Conservation (phyloP, 1,140 invertebrate species). For the Macrobrachium rosenbergii region DNA sequence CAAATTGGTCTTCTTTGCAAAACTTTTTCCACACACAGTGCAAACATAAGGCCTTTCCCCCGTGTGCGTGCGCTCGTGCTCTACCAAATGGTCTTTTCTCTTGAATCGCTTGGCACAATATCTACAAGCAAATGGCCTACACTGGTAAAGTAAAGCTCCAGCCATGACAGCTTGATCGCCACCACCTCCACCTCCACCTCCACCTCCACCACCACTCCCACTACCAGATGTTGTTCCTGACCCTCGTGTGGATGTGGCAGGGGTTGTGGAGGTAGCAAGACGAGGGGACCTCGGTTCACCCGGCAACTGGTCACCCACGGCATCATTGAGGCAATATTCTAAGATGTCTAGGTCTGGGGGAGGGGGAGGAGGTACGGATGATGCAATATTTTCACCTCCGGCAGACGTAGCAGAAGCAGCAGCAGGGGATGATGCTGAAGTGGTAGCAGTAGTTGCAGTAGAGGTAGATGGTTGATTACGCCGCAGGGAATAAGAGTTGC, state of each 20-base stretch:
- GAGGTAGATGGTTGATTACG: too few relatives aligned
- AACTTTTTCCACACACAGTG: slow-evolving; percentile 61
- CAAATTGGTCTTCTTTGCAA: slow-evolving; percentile 62
- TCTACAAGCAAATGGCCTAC: slow-evolving; percentile 63
- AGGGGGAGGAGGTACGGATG: slow-evolving; percentile 3
- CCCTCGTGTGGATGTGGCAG: too few relatives aligned
- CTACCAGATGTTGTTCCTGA: too few relatives aligned
- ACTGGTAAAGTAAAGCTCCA: slow-evolving; percentile 48
- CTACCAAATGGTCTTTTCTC: slow-evolving; percentile 65
- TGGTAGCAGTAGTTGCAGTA: too few relatives aligned
- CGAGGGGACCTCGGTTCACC: slow-evolving; percentile 46
- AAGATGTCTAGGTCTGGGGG: slow-evolving; percentile 59
- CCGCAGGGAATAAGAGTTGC: slow-evolving; percentile 39
- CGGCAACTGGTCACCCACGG: slow-evolving; percentile 48
- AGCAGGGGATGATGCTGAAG: too few relatives aligned
- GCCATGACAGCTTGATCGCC: slow-evolving; percentile 43
- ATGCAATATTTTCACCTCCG: slow-evolving; percentile 27
- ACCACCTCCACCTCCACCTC: background rate
- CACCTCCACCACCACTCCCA: too few relatives aligned
- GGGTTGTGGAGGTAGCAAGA: background rate
- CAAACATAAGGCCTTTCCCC: slow-evolving; percentile 69
- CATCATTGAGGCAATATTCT: slow-evolving; percentile 60
- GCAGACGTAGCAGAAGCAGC: background rate
- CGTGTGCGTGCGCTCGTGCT: slow-evolving; percentile 67
- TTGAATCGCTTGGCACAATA: slow-evolving; percentile 67